Evolutionary conservation across 2,113 vertebrate species (phyloP), one percentile per base, ranked within the genome.

Genomic region (Hystrix cristata): DNA sequence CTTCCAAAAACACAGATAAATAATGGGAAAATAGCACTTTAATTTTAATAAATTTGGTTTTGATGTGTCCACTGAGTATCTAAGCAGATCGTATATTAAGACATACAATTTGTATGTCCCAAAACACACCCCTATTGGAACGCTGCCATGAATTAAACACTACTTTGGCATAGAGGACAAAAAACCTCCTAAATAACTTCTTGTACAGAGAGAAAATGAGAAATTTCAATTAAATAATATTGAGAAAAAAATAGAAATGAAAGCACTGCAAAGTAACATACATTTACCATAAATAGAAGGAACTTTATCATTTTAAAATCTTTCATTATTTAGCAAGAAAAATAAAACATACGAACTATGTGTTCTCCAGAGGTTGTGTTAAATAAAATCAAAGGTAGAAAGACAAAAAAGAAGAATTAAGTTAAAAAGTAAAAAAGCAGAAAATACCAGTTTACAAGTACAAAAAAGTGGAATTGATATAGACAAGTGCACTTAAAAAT

Each of bases 291-390:
- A 14, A 93, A 38, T 55, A 82, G 16, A 69, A 16, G n/a, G 19
- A 87, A 95, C 67, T 51, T 55, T 10, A 43, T 60, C 65, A 48
- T 34, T 65, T 95, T 81, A 79, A 90, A 69, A 71, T 1, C 9
- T 60, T 91, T 76, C 59, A 85, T 80, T 90, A 92, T 89, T 86
- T 71, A 90, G 9, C 46, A 57, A 91, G 80, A 87, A 78, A 94
- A 82, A 65, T 91, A 74, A 95, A 95, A 71, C 27, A 43, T 34
- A 69, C 25, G 74, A 89, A 59, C 19, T 43, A 3, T 60, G 67
- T 4, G 65, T 65, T 84, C 67, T 59, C 48, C 59, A 57, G 51
- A 72, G 9, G 21, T 72, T 95, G 25, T 4, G 13, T 48, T 21
- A 91, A 92, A 69, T 78, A 80, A 90, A 86, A 60, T 14, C 10